Conservation (phyloP, 2,888 invertebrate species). For the Phalangium opilio region DNA sequence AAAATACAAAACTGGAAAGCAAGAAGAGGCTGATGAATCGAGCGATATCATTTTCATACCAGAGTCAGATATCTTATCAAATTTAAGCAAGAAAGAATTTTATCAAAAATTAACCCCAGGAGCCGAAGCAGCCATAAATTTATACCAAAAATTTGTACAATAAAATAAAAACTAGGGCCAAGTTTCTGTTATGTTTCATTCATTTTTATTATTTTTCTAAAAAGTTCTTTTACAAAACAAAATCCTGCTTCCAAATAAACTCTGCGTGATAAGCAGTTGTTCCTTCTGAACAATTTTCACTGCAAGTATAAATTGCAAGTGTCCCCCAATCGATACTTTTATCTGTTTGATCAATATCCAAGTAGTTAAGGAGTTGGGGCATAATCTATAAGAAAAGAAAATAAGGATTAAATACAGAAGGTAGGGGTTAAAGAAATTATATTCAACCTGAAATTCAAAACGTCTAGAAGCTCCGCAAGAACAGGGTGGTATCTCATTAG, state of each 20-base stretch:
- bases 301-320: constrained; percentile 69
- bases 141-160: no score
- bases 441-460: constrained; percentile 72
- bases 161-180: no score
- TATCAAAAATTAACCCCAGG: no score
- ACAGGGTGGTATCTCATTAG: constrained; percentile 50
- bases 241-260: constrained; percentile 59
- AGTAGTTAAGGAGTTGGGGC: constrained; percentile 59
- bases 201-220: no score
- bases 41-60: no score
- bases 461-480: constrained; percentile 56
- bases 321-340: constrained; percentile 77
- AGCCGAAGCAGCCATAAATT: no score
- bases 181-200: no score
- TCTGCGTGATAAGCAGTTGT: constrained; percentile 57
- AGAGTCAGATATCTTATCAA: no score
- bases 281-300: constrained; percentile 51
- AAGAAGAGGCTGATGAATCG: no score
- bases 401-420: not conserved
- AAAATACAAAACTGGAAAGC: no score
- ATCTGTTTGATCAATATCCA: constrained; percentile 44
- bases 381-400: constrained; percentile 46
- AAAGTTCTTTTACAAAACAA: constrained; percentile 3
- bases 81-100: no score
- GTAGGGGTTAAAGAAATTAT: not conserved